A percentile compares a stretch with the other conserved stretches of the same genome.
Conservation (phyloP, 2,113 vertebrate species). For the Macrotis lagotis region DNA sequence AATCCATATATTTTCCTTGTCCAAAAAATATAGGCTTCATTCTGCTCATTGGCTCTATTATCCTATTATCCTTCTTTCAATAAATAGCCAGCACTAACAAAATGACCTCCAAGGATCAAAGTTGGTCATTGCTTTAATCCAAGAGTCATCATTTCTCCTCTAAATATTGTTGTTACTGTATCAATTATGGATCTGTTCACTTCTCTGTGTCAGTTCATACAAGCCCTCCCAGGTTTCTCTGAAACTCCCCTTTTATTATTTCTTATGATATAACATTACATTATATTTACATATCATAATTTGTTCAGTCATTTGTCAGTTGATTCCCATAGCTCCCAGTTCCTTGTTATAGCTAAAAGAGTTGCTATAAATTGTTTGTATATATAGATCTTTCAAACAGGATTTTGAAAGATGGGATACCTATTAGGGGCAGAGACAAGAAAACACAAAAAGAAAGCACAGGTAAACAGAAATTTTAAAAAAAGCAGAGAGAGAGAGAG, state of each 20-base stretch:
- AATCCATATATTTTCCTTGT: not conserved
- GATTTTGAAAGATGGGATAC: not conserved
- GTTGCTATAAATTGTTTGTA: not conserved
- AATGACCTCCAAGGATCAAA: not conserved
- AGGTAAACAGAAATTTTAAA: not conserved
- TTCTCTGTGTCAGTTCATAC: not conserved
- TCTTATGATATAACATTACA: not conserved
- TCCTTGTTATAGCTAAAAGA: not conserved
- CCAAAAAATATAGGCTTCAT: not conserved
- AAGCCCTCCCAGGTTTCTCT: not conserved
- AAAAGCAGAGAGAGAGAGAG: too few species aligned
- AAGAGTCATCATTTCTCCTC: not conserved
- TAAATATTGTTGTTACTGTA: not conserved
- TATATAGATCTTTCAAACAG: not conserved
- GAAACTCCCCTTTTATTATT: not conserved
- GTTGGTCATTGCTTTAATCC: not conserved
- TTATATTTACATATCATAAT: not conserved
- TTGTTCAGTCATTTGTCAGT: not conserved
- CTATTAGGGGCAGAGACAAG: not conserved
- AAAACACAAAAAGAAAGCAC: not conserved
- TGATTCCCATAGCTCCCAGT: not conserved
- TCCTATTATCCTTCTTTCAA: not conserved
- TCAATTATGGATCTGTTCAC: not conserved
- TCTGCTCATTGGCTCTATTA: not conserved
- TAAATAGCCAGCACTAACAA: not conserved